Evolutionary conservation across 23 tunicate species (phyloP), one percentile per base, ranked within the genome.

Genomic region (Ciona savignyi): DNA sequence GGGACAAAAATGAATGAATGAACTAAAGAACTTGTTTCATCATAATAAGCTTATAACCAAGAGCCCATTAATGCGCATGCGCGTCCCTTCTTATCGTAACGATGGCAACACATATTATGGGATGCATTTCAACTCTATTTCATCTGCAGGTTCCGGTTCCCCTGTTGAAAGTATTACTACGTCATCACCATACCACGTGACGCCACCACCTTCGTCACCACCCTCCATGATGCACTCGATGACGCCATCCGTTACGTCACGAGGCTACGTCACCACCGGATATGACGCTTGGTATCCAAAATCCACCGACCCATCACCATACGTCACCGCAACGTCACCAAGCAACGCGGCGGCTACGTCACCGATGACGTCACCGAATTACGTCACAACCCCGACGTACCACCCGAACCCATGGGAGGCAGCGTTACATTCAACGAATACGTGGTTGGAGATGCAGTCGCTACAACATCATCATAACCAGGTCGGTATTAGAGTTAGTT

Each of bases 381-480:
- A 42, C 70, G 33, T 66, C 34, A 22, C 79, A 26, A 42, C 83
- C 30, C 28, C 79, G 29, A 70, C 77, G 25, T 66, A 70, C 60
- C 77, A 77, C 60, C 51, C 84, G 60, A 71, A 73, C 51, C 96
- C 87, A 2, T 88, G 87, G 96, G 96, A 88, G 71, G 87, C 96
- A 1, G 96, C 96, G 20, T 66, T 82, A 27, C 96, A 81, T 66
- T 48, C 79, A 27, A 80, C 86, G 0, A 88, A 82, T 66, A 78
- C 96, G 19, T 88, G 96, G 96, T 65, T 82, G 27, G 96, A 88
- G 56, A 85, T 88, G 80, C 96, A 87, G 32, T 69, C 71, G 22
- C 67, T 84, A 4, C 89, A 84, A 33, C 89, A 84, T 65, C 81
- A 77, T 64, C 89, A 84, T 42, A 82, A 68, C 64, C 89, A 84